Evolutionary conservation across 2,797 vertebrate genomes (phyloP).

Genomic region (Tarsius wallacei): DNA sequence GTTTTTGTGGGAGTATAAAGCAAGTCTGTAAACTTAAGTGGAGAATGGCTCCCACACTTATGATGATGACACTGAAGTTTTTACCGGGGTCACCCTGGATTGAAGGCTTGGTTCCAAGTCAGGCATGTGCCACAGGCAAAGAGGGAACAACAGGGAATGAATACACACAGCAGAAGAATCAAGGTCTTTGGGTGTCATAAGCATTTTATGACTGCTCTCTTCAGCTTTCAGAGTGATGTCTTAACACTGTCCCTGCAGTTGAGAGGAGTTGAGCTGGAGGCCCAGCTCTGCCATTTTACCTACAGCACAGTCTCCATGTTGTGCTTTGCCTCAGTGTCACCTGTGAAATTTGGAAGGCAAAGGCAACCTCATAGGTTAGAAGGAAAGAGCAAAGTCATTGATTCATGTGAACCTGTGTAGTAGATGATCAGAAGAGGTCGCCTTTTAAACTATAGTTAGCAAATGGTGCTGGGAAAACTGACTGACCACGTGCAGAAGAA

Average conservation of each 20-base stretch:
- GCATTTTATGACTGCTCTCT: not conserved
- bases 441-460: too few species aligned
- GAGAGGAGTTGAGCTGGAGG: not conserved
- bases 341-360: not conserved
- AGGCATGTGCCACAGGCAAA: not conserved
- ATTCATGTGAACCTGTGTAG: not conserved
- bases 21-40: not conserved
- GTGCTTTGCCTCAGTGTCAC: not conserved
- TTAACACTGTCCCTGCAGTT: not conserved
- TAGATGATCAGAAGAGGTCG: not conserved
- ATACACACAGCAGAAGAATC: not conserved
- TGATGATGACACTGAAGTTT: not conserved
- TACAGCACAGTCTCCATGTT: rapidly evolving
- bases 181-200: not conserved
- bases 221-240: not conserved
- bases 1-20: slow-evolving; percentile 76
- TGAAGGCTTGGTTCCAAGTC: not conserved
- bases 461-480: too few species aligned
- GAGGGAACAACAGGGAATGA: not conserved
- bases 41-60: not conserved
- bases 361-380: not conserved
- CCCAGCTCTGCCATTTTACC: not conserved
- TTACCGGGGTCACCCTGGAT: not conserved
- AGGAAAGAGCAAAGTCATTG: not conserved
- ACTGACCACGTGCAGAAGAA: too few species aligned